Evolutionary conservation across 2,888 invertebrate species (phyloP).

Genomic region (Leptinotarsa rubiginosa): DNA sequence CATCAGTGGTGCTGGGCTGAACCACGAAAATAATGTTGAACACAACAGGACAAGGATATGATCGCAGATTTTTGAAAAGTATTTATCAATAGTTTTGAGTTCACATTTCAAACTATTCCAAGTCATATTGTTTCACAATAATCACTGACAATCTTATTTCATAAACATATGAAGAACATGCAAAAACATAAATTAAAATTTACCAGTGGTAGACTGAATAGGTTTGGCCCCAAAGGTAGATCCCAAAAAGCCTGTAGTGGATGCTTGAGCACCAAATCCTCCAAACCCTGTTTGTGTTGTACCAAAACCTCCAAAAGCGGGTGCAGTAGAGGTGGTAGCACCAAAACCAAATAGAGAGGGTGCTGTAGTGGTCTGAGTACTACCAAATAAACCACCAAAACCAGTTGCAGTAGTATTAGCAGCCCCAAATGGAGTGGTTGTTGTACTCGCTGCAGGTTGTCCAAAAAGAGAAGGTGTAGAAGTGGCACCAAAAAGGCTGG

Average conservation of each 20-base stretch:
- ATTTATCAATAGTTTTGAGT: too few relatives aligned
- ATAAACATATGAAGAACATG: too few relatives aligned
- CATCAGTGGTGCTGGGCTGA: too few relatives aligned
- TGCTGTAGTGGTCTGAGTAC: slow-evolving; percentile 56
- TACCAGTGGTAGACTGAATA: slow-evolving; percentile 63
- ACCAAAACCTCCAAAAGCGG: slow-evolving; percentile 65
- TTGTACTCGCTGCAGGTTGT: slow-evolving; percentile 48
- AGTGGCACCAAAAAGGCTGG: slow-evolving; percentile 54
- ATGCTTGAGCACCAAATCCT: slow-evolving; percentile 48
- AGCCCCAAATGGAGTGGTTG: slow-evolving; percentile 55
- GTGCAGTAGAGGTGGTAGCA: slow-evolving; percentile 62
- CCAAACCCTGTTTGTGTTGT: slow-evolving; percentile 61
- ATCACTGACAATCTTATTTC: too few relatives aligned
- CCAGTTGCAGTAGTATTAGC: slow-evolving; percentile 19
- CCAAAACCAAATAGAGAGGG: slow-evolving; percentile 62
- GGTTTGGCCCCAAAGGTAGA: slow-evolving; percentile 59
- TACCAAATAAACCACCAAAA: slow-evolving; percentile 57
- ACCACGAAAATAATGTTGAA: too few relatives aligned
- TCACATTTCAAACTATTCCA: background rate
- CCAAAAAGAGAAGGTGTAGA: slow-evolving; percentile 64
- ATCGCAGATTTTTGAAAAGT: too few relatives aligned
- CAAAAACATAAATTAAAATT: background rate
- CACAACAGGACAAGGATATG: too few relatives aligned
- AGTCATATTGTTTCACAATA: too few relatives aligned
- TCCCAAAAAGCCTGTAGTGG: slow-evolving; percentile 54